A percentile compares a stretch with the other conserved stretches of the same genome.
Evolutionary conservation across 2,888 invertebrate species (phyloP).

Genomic region (Plebejus melissa): DNA sequence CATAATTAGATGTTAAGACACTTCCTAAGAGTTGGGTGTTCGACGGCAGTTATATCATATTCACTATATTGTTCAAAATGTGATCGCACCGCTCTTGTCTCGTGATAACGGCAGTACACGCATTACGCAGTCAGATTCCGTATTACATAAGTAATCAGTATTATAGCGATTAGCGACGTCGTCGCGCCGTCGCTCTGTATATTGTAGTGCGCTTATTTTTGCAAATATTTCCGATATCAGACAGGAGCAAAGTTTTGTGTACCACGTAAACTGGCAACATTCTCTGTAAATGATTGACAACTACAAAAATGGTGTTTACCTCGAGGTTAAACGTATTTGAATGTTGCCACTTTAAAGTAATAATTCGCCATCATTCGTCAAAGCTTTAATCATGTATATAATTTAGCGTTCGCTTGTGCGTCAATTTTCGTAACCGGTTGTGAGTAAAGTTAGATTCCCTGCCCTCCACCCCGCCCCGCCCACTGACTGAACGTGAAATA

Average conservation of each 20-base stretch:
- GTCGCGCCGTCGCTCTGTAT: neutral
- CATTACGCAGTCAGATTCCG: neutral
- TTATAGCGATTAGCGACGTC: neutral
- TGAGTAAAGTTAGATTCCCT: conserved; percentile 47
- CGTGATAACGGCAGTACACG: neutral
- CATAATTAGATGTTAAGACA: conserved; percentile 2
- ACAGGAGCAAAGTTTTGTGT: neutral
- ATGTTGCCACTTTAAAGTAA: conserved; percentile 36
- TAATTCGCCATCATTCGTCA: conserved; percentile 19
- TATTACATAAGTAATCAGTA: neutral
- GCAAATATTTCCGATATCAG: neutral
- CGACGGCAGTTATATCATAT: neutral
- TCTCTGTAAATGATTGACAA: neutral
- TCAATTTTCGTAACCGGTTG: conserved; percentile 58
- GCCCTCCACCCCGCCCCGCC: neutral
- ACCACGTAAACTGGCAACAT: conserved; percentile 33
- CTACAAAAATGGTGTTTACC: neutral
- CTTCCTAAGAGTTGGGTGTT: neutral
- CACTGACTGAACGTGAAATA: conserved; percentile 60
- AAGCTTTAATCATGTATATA: conserved; percentile 31
- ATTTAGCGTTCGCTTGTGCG: conserved; percentile 34
- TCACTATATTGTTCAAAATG: neutral
- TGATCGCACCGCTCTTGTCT: conserved; percentile 11
- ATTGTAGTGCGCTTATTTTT: neutral
- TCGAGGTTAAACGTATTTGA: neutral